These are phyloP conservation scores for Myoxocephalus aenaeus DNA, from an alignment of 2,797 vertebrate genomes.

Conservation along the genomic window DNA sequence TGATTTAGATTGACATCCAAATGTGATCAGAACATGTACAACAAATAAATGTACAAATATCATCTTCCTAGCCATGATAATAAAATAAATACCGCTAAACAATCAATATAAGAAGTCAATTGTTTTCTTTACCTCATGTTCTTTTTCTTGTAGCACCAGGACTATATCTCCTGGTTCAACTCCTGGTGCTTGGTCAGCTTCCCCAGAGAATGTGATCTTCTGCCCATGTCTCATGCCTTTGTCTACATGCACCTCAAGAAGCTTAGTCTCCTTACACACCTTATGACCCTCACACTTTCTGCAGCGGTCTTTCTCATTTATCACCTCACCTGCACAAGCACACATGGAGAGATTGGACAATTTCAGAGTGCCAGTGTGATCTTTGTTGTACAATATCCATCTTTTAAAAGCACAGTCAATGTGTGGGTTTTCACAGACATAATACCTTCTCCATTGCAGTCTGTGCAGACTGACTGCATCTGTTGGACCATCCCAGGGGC, in stretches of 20 bases:
- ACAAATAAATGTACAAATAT: background rate
- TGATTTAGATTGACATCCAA: constrained; percentile 58
- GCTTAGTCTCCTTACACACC: constrained; percentile 98
- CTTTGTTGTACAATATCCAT: background rate
- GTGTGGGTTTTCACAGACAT: constrained; percentile 20
- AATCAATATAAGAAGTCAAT: background rate
- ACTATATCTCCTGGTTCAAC: constrained; percentile 98
- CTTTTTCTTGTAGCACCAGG: constrained; percentile 96
- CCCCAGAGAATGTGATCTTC: constrained; percentile 96
- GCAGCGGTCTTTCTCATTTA: constrained; percentile 98
- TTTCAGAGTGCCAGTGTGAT: background rate
- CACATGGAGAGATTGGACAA: constrained; percentile 11
- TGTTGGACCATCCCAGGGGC: constrained; percentile 99
- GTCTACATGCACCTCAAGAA: constrained; percentile 98
- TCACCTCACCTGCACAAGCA: constrained; percentile 91
- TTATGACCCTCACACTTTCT: constrained; percentile 99
- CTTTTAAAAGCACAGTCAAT: background rate
- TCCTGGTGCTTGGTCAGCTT: constrained; percentile 97
- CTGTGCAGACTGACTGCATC: constrained; percentile 98
- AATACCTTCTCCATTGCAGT: constrained; percentile 97
- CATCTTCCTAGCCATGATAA: background rate
- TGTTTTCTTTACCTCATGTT: constrained; percentile 89
- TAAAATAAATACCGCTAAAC: background rate
- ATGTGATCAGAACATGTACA: background rate
- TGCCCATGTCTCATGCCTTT: constrained; percentile 99